Evolutionary conservation across 2,888 invertebrate species (phyloP).

Genomic region (Polydrusus pterygomalis): DNA sequence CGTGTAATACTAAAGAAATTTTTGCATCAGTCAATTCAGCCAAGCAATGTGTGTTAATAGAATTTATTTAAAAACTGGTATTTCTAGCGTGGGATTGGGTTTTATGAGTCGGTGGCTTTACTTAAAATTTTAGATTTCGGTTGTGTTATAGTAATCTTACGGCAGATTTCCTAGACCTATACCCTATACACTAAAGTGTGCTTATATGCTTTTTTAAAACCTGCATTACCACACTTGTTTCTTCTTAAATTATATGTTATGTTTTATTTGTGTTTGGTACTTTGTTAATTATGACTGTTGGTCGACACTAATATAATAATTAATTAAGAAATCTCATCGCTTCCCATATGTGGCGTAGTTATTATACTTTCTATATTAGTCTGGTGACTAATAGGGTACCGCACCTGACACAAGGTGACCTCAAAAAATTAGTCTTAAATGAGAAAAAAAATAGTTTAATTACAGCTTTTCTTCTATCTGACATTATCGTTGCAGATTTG

Average conservation of each 20-base stretch:
- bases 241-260: no score
- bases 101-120: constrained; percentile 32
- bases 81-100: constrained; percentile 42
- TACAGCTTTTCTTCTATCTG: no score
- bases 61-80: constrained; percentile 50
- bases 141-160: background rate
- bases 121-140: constrained; percentile 14
- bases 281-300: no score
- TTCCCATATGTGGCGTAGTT: constrained; percentile 18
- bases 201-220: no score
- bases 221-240: no score
- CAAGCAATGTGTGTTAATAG: constrained; percentile 34
- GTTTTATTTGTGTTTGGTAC: no score
- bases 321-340: background rate
- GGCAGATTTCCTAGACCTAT: no score
- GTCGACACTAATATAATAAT: no score
- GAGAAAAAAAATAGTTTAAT: background rate
- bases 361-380: constrained; percentile 15
- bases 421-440: background rate
- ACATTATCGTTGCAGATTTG: no score
- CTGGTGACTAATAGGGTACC: constrained; percentile 16
- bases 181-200: no score
- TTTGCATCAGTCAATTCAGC: constrained; percentile 32
- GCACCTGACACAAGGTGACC: constrained; percentile 23
- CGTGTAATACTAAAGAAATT: constrained; percentile 45